Percentiles rank a stretch among this genome's conserved stretches.
These are phyloP conservation scores for Phyllotreta striolata DNA, from an alignment of 2,888 invertebrate genomes.

Conservation along the genomic window DNA sequence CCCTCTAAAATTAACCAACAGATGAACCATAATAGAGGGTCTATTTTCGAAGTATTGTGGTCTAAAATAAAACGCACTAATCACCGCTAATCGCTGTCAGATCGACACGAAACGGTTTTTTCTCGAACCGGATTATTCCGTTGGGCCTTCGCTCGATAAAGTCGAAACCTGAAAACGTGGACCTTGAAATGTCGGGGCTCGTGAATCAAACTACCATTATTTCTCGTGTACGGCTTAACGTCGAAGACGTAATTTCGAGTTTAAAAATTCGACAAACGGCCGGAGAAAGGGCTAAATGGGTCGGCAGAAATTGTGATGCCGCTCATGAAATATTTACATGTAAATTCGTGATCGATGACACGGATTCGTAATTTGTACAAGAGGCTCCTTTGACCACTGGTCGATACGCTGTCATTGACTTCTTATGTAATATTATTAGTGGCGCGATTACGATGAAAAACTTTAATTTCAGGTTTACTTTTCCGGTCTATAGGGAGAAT, in stretches of 20 bases:
- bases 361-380: constrained; percentile 1
- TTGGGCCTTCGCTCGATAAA: constrained; percentile 18
- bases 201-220: background rate
- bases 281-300: too few species aligned
- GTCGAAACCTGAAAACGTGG: constrained; percentile 14
- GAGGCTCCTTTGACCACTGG: constrained; percentile 1
- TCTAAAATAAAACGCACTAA: constrained; percentile 7
- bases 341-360: constrained; percentile 10
- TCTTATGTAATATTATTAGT: constrained; percentile 13
- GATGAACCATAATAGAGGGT: too few species aligned
- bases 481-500: too few species aligned
- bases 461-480: too few species aligned
- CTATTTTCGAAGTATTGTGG: too few species aligned
- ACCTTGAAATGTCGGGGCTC: constrained; percentile 11
- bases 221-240: too few species aligned
- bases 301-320: too few species aligned
- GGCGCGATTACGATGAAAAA: background rate
- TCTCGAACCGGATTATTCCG: constrained; percentile 21
- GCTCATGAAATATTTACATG: background rate
- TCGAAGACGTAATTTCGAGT: too few species aligned
- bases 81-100: background rate
- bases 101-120: constrained; percentile 20
- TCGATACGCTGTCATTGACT: constrained; percentile 28
- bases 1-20: background rate
- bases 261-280: too few species aligned